These are phyloP conservation scores for Labia minor DNA, from an alignment of 2,888 invertebrate genomes.

Conservation along the genomic window DNA sequence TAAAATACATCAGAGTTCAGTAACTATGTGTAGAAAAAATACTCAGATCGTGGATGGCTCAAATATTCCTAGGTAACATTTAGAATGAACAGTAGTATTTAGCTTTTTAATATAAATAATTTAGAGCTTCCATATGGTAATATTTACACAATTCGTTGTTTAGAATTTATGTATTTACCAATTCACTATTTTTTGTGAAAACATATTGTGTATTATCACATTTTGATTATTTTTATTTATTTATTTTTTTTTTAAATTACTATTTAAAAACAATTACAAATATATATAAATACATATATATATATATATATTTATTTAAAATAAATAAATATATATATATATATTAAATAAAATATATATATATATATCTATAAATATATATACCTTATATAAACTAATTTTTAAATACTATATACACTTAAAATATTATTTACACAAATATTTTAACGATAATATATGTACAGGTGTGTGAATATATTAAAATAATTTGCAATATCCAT, in stretches of 20 bases:
- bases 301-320: not conserved
- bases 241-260: not conserved
- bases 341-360: not conserved
- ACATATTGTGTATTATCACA: conserved; percentile 2
- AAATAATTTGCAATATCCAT: not conserved
- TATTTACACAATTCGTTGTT: conserved; percentile 13
- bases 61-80: conserved; percentile 4
- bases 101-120: conserved; percentile 5
- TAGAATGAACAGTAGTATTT: conserved; percentile 8
- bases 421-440: conserved; percentile 13
- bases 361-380: conserved; percentile 16
- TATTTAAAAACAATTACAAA: conserved; percentile 15
- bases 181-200: conserved; percentile 5
- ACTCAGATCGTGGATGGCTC: not conserved
- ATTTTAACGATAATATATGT: conserved; percentile 13
- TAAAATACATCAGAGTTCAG: not conserved
- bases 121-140: conserved; percentile 13
- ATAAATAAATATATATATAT: conserved; percentile 1
- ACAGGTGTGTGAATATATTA: conserved; percentile 15
- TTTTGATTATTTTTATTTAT: conserved; percentile 17
- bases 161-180: conserved; percentile 13
- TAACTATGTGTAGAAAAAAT: conserved; percentile 4
- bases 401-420: conserved; percentile 13
- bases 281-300: conserved; percentile 16
- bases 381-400: conserved; percentile 15